phyloP scores from a whole-genome alignment of 2,797 vertebrate species.

The Merluccius polli region DNA sequence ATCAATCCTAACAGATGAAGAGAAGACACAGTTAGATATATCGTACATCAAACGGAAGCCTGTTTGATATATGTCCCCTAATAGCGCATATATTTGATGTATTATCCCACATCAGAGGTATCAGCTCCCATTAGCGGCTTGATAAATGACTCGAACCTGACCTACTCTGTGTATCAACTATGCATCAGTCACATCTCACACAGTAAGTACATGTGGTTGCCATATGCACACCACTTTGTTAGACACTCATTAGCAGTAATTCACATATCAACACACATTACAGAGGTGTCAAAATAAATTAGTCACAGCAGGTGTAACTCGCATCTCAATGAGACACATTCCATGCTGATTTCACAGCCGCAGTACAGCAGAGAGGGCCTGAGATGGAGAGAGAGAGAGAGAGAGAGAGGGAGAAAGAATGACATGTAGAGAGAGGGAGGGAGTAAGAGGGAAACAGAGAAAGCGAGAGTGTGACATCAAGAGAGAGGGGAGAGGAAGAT shows the following conservation, averaged over 20 bases:
- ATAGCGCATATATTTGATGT: conserved; percentile 37
- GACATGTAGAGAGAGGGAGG: conserved; percentile 26
- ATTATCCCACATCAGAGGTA: conserved; percentile 33
- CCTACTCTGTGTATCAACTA: conserved; percentile 31
- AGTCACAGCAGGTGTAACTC: conserved; percentile 61
- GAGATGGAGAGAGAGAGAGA: conserved; percentile 23
- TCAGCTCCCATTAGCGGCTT: conserved; percentile 38
- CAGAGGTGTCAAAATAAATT: conserved; percentile 58
- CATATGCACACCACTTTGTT: conserved; percentile 54
- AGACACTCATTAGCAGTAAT: conserved; percentile 52
- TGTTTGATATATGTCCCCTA: conserved; percentile 5
- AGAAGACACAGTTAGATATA: background rate
- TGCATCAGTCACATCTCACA: conserved; percentile 51
- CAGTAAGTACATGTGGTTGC: conserved; percentile 51
- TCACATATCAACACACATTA: conserved; percentile 54
- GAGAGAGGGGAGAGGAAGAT: conserved; percentile 14
- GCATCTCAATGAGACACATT: conserved; percentile 56
- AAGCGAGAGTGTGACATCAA: conserved; percentile 24
- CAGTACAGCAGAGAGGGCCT: conserved; percentile 36
- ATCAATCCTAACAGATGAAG: conserved; percentile 74
- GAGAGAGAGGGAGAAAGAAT: conserved; percentile 12
- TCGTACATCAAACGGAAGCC: too few species aligned
- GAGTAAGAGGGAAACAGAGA: conserved; percentile 25
- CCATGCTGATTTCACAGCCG: conserved; percentile 50
- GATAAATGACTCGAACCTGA: conserved; percentile 42